A percentile compares a stretch with the other conserved stretches of the same genome.
Conservation (phyloP, 2,888 invertebrate genomes). For the Polyommatus iphigenia region DNA sequence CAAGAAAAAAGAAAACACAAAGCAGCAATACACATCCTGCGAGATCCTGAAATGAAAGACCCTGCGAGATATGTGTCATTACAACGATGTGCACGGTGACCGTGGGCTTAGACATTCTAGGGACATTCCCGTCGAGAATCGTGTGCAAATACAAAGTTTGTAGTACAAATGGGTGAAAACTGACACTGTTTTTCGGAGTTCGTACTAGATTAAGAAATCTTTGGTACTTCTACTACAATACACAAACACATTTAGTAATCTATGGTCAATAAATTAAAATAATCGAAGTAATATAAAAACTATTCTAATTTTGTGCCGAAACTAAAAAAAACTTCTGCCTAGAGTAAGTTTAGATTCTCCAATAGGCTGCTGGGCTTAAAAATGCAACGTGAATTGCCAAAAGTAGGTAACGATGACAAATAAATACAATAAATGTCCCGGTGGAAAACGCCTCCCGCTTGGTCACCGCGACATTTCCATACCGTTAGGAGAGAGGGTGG, state of each 20-base stretch:
- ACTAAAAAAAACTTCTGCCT: neutral
- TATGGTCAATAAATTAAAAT: no score
- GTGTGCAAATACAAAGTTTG: neutral
- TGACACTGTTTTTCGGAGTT: no score
- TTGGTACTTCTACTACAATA: no score
- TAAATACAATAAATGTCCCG: conserved; percentile 13
- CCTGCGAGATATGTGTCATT: conserved; percentile 50
- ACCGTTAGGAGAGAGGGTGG: conserved; percentile 64
- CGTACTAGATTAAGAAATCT: no score
- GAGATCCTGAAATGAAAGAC: conserved; percentile 40
- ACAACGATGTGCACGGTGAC: conserved; percentile 31
- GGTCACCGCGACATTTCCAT: conserved; percentile 44
- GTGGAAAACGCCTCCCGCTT: neutral
- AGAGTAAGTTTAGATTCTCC: neutral
- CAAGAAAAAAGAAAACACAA: conserved; percentile 46
- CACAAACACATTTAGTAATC: no score
- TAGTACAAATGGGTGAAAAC: no score
- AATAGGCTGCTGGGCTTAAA: no score
- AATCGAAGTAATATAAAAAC: neutral
- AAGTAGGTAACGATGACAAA: neutral
- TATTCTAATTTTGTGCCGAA: neutral
- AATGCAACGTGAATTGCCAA: no score
- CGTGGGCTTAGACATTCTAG: neutral
- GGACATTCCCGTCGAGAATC: neutral
- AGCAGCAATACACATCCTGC: conserved; percentile 43